Evolutionary conservation across 2,888 invertebrate genomes (phyloP).

Genomic region (Byasa hedistus): DNA sequence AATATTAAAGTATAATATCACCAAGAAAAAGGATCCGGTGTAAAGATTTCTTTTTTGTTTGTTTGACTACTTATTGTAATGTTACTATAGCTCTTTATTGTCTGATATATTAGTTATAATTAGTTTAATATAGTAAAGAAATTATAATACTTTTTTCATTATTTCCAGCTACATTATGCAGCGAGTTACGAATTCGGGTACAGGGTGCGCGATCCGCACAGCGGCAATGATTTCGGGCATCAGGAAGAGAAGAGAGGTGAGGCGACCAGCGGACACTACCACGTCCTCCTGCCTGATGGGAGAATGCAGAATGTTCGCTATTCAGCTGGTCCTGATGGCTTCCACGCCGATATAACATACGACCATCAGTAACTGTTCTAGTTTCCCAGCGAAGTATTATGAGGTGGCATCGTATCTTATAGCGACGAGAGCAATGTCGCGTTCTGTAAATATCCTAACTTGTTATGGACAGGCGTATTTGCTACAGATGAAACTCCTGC

Average conservation of each 20-base stretch:
- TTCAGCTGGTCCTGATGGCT: constrained; percentile 87
- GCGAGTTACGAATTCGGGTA: constrained; percentile 85
- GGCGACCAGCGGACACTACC: constrained; percentile 86
- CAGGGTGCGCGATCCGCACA: constrained; percentile 84
- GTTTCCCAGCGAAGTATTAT: background rate
- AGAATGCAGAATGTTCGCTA: constrained; percentile 88
- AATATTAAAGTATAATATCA: no score
- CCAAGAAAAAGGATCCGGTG: no score
- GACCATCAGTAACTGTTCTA: constrained; percentile 46
- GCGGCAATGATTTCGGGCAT: constrained; percentile 88
- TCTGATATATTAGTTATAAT: no score
- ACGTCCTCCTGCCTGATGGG: constrained; percentile 89
- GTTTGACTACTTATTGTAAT: no score
- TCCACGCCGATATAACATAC: constrained; percentile 88
- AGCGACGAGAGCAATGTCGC: background rate
- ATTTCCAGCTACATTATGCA: constrained; percentile 82
- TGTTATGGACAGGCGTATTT: background rate
- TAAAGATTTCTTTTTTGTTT: no score
- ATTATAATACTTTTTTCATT: no score
- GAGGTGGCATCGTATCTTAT: no score
- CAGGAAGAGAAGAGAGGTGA: constrained; percentile 85
- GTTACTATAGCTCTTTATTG: no score
- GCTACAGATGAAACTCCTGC: no score
- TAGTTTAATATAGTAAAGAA: no score
- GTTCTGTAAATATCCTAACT: background rate